Evolutionary conservation across 2,888 invertebrate species (phyloP).

Genomic region (Sipha maydis): DNA sequence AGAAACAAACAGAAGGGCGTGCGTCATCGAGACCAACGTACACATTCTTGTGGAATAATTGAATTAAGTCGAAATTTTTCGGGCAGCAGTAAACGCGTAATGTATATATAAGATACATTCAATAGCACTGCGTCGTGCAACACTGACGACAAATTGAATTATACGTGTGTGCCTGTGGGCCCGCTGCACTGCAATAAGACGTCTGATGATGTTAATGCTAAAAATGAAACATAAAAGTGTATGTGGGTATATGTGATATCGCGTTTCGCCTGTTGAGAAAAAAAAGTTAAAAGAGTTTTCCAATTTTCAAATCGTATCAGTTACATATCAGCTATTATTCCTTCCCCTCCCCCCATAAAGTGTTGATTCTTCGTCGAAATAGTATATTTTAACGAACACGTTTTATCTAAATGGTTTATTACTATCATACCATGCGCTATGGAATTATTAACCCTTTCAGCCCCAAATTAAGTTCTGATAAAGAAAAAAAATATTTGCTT

Average conservation of each 20-base stretch:
- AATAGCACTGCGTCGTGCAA: neutral
- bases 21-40: neutral
- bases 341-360: too few species aligned
- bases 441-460: too few species aligned
- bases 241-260: too few species aligned
- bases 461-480: too few species aligned
- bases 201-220: neutral
- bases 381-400: too few species aligned
- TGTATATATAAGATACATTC: neutral
- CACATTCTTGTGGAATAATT: conserved; percentile 36
- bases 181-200: neutral
- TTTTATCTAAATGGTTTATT: too few species aligned
- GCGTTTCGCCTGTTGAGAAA: too few species aligned
- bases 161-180: neutral
- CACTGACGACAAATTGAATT: conserved; percentile 42
- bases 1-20: neutral
- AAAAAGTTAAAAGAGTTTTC: too few species aligned
- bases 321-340: too few species aligned
- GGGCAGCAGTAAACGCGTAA: neutral
- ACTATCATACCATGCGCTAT: too few species aligned
- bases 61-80: conserved; percentile 38
- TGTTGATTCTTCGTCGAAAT: too few species aligned
- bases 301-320: too few species aligned
- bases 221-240: neutral
- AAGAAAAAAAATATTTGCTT: conserved; percentile 2